phyloP scores from a whole-genome alignment of 2,797 vertebrate genomes.

The Pampus argenteus region DNA sequence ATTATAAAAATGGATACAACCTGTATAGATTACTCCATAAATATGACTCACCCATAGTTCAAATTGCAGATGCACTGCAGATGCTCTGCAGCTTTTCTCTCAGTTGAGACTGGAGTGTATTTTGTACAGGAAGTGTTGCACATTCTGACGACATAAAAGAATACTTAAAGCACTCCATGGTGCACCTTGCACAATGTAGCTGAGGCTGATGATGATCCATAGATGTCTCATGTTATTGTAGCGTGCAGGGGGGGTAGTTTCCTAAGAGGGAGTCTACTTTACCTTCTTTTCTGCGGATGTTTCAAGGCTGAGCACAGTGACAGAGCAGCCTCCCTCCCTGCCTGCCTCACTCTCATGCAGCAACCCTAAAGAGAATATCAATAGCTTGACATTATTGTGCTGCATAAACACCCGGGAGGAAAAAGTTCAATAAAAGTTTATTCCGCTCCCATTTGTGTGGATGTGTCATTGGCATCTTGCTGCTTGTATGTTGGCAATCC shows the following conservation, averaged over 20 bases:
- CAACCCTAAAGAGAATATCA: constrained; percentile 23
- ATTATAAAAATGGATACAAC: background rate
- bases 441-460: background rate
- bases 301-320: constrained; percentile 27
- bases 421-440: constrained; percentile 14
- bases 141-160: constrained; percentile 16
- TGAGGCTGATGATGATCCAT: background rate
- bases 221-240: constrained; percentile 2
- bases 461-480: constrained; percentile 2
- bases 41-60: background rate
- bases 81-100: constrained; percentile 24
- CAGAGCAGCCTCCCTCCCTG: constrained; percentile 9
- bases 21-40: background rate
- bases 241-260: constrained; percentile 22
- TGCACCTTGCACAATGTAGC: constrained; percentile 11
- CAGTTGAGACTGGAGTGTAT: background rate
- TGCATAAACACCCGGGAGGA: constrained; percentile 4
- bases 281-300: constrained; percentile 31
- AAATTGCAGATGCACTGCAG: constrained; percentile 13
- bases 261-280: constrained; percentile 26
- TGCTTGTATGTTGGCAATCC: constrained; percentile 13
- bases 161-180: background rate
- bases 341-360: constrained; percentile 18
- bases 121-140: constrained; percentile 31
- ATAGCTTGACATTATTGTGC: background rate